A percentile compares a stretch with the other conserved stretches of the same genome.
These are phyloP conservation scores for Otus sunia DNA, from an alignment of 2,113 vertebrate genomes.

Conservation along the genomic window DNA sequence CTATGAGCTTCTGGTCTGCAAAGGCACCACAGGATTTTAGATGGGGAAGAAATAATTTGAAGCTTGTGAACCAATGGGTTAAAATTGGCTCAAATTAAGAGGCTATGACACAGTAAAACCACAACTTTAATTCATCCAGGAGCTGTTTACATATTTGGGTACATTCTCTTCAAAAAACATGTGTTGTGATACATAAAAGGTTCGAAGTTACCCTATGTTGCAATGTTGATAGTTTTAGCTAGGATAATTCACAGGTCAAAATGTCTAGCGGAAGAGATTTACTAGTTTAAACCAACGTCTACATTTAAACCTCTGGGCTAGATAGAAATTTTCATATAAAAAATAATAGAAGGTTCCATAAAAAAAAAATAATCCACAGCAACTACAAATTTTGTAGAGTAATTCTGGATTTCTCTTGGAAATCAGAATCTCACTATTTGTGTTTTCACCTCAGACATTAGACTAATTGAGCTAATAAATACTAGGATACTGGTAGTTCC, in stretches of 20 bases:
- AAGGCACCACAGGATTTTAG: slow-evolving; percentile 50
- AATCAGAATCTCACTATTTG: not conserved
- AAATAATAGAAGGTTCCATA: not conserved
- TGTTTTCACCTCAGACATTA: not conserved
- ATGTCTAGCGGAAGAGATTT: not conserved
- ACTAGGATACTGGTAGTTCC: not conserved
- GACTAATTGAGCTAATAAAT: not conserved
- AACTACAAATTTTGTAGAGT: not conserved
- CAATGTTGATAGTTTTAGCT: not conserved
- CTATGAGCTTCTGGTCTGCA: slow-evolving; percentile 67
- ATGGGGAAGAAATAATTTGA: not conserved
- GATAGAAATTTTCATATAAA: not conserved
- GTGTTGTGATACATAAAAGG: not conserved
- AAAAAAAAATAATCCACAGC: not conserved
- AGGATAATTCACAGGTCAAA: not conserved
- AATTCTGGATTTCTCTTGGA: not conserved
- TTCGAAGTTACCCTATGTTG: not conserved
- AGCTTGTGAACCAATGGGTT: not conserved
- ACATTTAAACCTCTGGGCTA: not conserved
- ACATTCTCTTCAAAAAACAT: not conserved
- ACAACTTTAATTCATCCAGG: not conserved
- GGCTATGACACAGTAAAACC: not conserved
- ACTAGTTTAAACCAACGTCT: not conserved
- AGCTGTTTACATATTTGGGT: not conserved
- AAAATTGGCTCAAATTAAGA: not conserved